These are phyloP conservation scores for Brachionus sp. DNA, from an alignment of 1,140 invertebrate species.

Conservation along the genomic window DNA sequence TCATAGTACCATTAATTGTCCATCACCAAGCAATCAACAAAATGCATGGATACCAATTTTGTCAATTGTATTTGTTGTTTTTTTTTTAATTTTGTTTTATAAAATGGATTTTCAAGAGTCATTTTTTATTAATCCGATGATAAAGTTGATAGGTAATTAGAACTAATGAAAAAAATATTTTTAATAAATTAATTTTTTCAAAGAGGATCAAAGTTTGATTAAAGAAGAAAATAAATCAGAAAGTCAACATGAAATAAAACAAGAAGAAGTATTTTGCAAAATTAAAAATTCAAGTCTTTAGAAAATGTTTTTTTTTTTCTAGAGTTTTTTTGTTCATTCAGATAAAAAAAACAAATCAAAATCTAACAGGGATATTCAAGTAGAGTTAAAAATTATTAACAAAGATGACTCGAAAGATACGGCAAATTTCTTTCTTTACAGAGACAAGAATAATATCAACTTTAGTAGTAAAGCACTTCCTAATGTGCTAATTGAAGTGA, in stretches of 20 bases:
- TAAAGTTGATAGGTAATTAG: background rate
- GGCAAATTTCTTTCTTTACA: background rate
- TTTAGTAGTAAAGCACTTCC: background rate
- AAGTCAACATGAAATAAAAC: background rate
- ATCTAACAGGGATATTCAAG: background rate
- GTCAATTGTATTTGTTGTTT: background rate
- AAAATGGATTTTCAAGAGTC: background rate
- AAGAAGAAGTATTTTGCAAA: background rate
- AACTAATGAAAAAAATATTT: background rate
- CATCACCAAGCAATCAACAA: background rate
- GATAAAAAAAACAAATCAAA: background rate
- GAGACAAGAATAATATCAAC: background rate
- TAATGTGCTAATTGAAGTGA: background rate
- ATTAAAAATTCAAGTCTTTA: background rate
- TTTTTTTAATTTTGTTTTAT: background rate
- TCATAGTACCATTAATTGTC: background rate
- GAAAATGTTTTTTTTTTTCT: background rate
- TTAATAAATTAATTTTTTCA: background rate
- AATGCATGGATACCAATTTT: background rate
- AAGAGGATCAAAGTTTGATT: background rate
- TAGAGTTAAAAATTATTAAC: background rate
- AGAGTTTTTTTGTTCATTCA: background rate
- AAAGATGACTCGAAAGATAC: background rate
- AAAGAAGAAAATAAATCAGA: background rate
- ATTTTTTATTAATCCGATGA: background rate